These are phyloP conservation scores for Dorcus parallelipipedus DNA, from an alignment of 2,888 invertebrate species.

Conservation along the genomic window DNA sequence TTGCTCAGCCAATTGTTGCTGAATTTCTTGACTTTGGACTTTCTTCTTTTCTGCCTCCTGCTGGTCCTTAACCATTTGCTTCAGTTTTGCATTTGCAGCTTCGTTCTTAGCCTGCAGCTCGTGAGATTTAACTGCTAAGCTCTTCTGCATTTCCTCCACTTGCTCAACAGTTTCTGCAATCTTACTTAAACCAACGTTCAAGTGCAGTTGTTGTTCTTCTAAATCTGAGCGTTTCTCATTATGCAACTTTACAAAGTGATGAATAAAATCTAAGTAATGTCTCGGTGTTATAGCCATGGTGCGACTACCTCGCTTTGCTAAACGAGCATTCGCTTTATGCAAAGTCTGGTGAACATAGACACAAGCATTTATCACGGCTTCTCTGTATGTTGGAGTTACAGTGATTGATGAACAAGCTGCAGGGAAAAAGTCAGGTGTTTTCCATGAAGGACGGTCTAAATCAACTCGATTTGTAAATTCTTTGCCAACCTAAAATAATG, in stretches of 20 bases:
- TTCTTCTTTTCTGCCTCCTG: constrained; percentile 99
- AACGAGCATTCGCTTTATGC: constrained; percentile 87
- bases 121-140: constrained; percentile 93
- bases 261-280: constrained; percentile 98
- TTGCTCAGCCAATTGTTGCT: constrained; percentile 76
- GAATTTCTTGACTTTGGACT: constrained; percentile 95
- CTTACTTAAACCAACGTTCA: constrained; percentile 97
- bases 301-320: constrained; percentile 88
- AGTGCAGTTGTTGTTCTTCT: constrained; percentile 97
- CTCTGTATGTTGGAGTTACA: constrained; percentile 76
- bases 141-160: constrained; percentile 99
- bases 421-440: constrained; percentile 87
- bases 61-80: constrained; percentile 99
- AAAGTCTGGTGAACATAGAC: constrained; percentile 98
- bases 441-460: constrained; percentile 83
- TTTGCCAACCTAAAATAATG: constrained; percentile 67
- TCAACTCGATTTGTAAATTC: constrained; percentile 96
- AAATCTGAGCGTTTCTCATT: constrained; percentile 97
- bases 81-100: constrained; percentile 97
- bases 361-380: constrained; percentile 97
- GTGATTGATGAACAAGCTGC: constrained; percentile 76
- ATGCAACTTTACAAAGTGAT: constrained; percentile 97
- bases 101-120: constrained; percentile 96
- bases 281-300: constrained; percentile 97
- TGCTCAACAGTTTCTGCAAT: constrained; percentile 99